phyloP scores from a whole-genome alignment of 2,888 invertebrate genomes.

The Pycnomerus fuliginosus region DNA sequence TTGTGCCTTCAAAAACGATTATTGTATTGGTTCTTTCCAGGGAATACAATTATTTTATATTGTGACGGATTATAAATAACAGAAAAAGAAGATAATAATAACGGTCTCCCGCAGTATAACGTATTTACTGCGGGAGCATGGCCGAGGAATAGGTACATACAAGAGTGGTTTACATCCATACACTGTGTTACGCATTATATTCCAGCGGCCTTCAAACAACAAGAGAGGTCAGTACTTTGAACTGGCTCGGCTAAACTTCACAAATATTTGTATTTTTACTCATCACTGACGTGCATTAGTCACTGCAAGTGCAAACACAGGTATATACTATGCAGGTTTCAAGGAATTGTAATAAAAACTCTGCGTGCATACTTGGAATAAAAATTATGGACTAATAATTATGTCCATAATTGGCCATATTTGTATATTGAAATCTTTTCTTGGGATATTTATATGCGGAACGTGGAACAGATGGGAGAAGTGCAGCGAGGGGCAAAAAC shows the following conservation, averaged over 20 bases:
- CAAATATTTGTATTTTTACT: conserved; percentile 17
- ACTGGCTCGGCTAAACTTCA: conserved; percentile 6
- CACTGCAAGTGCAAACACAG: conserved; percentile 15
- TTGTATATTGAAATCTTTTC: neutral
- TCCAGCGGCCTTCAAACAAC: conserved; percentile 11
- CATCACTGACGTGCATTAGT: conserved; percentile 18
- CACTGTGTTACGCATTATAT: conserved; percentile 17
- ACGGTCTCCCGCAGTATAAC: too few species aligned
- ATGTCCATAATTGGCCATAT: neutral
- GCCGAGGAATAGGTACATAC: conserved; percentile 12
- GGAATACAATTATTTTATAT: too few species aligned
- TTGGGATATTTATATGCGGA: neutral
- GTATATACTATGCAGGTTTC: conserved; percentile 8
- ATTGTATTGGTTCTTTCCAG: too few species aligned
- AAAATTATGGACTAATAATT: neutral
- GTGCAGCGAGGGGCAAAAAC: neutral
- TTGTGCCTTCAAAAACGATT: too few species aligned
- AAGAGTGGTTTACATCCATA: conserved; percentile 7
- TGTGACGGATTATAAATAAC: too few species aligned
- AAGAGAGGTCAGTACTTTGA: neutral
- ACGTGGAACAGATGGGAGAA: neutral
- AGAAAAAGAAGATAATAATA: too few species aligned
- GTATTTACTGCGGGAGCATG: conserved; percentile 15
- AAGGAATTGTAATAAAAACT: conserved; percentile 2
- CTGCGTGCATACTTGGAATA: neutral